Evolutionary conservation across 2,113 vertebrate species (phyloP).

Genomic region (Pseudorasbora parva): DNA sequence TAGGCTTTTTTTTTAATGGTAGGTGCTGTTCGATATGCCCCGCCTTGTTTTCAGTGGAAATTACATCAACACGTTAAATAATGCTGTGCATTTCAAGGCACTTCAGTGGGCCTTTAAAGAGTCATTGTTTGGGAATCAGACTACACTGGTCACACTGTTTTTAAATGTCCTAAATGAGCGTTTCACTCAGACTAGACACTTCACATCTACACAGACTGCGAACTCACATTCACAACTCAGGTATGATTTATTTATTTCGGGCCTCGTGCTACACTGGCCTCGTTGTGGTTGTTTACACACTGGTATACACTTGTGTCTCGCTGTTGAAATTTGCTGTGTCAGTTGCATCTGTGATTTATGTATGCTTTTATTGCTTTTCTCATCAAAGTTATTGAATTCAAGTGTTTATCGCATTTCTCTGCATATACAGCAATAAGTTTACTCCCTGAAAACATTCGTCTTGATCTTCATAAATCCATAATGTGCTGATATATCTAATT

Average conservation of each 20-base stretch:
- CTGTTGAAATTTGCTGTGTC: background rate
- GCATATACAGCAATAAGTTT: slow-evolving; percentile 42
- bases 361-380: slow-evolving; percentile 29
- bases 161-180: no score
- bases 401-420: slow-evolving; percentile 36
- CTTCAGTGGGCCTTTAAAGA: no score
- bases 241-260: background rate
- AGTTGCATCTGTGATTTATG: background rate
- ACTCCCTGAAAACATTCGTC: slow-evolving; percentile 33
- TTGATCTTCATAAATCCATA: slow-evolving; percentile 37
- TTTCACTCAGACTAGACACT: no score
- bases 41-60: no score
- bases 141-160: no score
- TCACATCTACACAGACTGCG: background rate
- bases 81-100: no score
- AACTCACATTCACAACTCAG: background rate
- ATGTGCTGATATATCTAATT: slow-evolving; percentile 18
- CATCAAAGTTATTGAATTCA: slow-evolving; percentile 12
- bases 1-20: no score
- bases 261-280: no score
- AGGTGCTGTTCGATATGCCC: no score
- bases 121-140: no score
- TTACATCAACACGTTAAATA: no score
- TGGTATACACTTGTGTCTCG: background rate
- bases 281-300: background rate